These are phyloP conservation scores for Albula goreensis DNA, from an alignment of 2,113 vertebrate genomes.

Conservation along the genomic window DNA sequence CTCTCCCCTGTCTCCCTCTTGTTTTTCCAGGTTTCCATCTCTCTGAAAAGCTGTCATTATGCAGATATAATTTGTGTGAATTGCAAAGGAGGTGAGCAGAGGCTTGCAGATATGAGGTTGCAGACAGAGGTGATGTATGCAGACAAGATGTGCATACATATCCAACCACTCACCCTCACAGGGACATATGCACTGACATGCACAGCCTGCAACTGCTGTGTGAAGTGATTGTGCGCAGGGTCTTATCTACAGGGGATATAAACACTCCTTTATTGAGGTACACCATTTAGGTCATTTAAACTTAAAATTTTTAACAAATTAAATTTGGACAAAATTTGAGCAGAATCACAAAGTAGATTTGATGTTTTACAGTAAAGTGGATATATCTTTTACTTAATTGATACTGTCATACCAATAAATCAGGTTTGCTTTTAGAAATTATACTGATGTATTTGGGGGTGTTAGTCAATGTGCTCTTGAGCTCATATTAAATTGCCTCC, in stretches of 20 bases:
- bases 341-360: neutral
- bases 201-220: neutral
- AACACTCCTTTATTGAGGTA: neutral
- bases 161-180: neutral
- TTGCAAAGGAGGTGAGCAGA: neutral
- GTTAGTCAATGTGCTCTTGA: neutral
- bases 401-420: neutral
- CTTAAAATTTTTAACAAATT: neutral
- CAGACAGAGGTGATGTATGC: neutral
- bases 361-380: neutral
- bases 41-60: neutral
- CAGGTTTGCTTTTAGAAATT: too few species aligned
- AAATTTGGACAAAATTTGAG: too few species aligned
- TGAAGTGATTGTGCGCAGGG: neutral
- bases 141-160: neutral
- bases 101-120: neutral
- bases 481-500: neutral
- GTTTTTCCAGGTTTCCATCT: neutral
- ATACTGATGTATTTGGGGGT: neutral
- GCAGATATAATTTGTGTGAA: neutral
- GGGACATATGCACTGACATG: neutral
- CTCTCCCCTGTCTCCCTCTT: too few species aligned
- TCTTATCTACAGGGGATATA: neutral
- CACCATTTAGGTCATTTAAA: neutral
- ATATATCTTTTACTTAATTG: neutral